These are phyloP conservation scores for Chloroceryle inda DNA, from an alignment of 2,797 vertebrate genomes.

Conservation along the genomic window DNA sequence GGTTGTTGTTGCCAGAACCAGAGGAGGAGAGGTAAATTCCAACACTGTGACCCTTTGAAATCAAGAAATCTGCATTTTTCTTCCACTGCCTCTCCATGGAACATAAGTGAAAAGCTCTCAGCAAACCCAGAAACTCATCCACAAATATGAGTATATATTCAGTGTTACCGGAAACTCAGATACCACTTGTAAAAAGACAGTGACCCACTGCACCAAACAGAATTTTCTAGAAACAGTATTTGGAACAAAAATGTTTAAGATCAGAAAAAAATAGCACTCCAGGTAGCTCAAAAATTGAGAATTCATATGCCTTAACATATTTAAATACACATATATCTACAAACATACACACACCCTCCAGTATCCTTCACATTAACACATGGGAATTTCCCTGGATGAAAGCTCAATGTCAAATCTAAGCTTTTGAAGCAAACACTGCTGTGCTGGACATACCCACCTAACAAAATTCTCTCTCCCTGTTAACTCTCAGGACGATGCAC, in stretches of 20 bases:
- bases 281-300: background rate
- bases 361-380: fast-evolving
- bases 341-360: fast-evolving
- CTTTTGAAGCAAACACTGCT: fast-evolving
- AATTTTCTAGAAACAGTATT: background rate
- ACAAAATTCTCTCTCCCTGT: fast-evolving
- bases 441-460: fast-evolving
- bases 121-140: background rate
- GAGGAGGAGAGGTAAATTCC: constrained; percentile 54
- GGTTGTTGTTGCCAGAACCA: constrained; percentile 46
- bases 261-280: background rate
- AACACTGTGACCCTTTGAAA: constrained; percentile 30
- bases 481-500: fast-evolving
- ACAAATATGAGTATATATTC: background rate
- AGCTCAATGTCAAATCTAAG: fast-evolving
- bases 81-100: background rate
- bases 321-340: background rate
- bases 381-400: background rate
- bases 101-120: background rate
- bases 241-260: background rate
- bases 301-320: background rate
- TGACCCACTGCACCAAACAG: background rate
- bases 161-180: background rate
- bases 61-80: constrained; percentile 1
- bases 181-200: background rate